Conservation (phyloP, 2,797 vertebrate species). For the Ctenopoma multispine region DNA sequence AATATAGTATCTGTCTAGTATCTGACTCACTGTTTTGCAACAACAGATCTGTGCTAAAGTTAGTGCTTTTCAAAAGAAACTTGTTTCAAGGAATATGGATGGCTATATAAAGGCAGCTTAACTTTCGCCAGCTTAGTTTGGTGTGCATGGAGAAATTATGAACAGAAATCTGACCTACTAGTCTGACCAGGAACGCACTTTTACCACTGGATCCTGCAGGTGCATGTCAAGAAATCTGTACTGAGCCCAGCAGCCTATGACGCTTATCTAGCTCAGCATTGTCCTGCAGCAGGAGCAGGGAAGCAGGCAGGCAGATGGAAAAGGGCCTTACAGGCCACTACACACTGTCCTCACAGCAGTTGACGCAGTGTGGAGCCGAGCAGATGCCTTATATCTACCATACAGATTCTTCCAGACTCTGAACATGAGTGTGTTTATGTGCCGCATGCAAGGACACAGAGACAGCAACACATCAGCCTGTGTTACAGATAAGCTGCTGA, state of each 20-base stretch:
- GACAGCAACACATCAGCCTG: conserved; percentile 28
- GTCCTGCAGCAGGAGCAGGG: conserved; percentile 55
- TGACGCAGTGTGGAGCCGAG: conserved; percentile 52
- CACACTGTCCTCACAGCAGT: conserved; percentile 55
- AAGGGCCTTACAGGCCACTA: conserved; percentile 60
- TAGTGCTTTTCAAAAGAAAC: not conserved
- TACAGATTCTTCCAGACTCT: conserved; percentile 19
- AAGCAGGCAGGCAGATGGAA: conserved; percentile 62
- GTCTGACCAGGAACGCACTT: conserved; percentile 17
- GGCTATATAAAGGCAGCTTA: not conserved
- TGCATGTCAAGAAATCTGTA: conserved; percentile 65
- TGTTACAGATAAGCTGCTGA: conserved; percentile 20
- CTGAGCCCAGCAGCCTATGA: conserved; percentile 48
- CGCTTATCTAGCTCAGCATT: conserved; percentile 54
- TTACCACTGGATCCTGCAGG: conserved; percentile 49
- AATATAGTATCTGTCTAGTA: too few relatives aligned
- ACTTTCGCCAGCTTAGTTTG: not conserved
- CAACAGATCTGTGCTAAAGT: not conserved
- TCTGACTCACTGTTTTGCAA: not conserved
- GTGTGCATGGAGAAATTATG: not conserved
- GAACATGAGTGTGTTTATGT: conserved; percentile 21
- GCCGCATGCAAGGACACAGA: conserved; percentile 51
- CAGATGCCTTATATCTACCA: conserved; percentile 61
- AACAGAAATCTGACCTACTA: conserved; percentile 13
- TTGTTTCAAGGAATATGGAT: not conserved